Conservation (phyloP, 2,888 invertebrate species). For the Anthophora plumipes region DNA sequence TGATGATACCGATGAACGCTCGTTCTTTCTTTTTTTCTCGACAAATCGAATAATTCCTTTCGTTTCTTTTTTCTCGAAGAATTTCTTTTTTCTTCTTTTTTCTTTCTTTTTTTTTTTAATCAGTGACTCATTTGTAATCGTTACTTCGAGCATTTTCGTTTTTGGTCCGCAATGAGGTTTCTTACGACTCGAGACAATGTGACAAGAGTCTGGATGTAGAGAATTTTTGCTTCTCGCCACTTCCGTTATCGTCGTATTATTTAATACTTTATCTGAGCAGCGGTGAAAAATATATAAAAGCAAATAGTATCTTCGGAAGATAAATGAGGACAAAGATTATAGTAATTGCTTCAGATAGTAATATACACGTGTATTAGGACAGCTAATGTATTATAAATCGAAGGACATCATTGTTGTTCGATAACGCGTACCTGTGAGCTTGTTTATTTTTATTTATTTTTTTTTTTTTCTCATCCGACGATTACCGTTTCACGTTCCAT, state of each 20-base stretch:
- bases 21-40: background rate
- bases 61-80: slow-evolving; percentile 2
- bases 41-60: background rate
- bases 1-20: background rate
- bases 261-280: slow-evolving; percentile 30
- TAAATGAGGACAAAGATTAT: slow-evolving; percentile 28
- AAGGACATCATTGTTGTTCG: background rate
- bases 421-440: background rate
- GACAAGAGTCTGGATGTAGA: background rate
- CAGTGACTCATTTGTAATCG: background rate
- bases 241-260: slow-evolving; percentile 47
- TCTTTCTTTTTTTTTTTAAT: background rate
- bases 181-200: background rate
- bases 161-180: background rate
- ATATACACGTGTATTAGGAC: background rate
- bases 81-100: background rate
- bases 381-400: slow-evolving; percentile 1
- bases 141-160: background rate
- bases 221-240: background rate
- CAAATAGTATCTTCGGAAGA: slow-evolving; percentile 11
- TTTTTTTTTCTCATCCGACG: background rate
- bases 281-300: slow-evolving; percentile 8
- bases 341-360: slow-evolving; percentile 4
- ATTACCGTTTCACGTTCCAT: background rate
- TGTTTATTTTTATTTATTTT: background rate